phyloP scores from a whole-genome alignment of 2,797 vertebrate species.

The Mormyrus hasselquistii region DNA sequence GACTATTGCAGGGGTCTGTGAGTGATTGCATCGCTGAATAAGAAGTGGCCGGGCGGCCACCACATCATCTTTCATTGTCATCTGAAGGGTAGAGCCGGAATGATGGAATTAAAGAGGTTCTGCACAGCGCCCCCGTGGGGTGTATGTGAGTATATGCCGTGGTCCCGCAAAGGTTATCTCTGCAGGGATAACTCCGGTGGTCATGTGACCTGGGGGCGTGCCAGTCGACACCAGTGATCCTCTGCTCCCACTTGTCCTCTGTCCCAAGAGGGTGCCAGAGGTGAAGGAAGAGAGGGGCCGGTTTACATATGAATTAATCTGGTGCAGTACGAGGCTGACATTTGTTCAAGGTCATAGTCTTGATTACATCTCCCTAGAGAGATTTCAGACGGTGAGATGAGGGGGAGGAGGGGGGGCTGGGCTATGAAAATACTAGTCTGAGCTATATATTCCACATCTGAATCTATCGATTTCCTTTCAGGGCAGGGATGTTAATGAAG shows the following conservation, averaged over 20 bases:
- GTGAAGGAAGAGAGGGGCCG: not conserved
- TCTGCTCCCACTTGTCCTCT: not conserved
- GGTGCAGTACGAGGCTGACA: not conserved
- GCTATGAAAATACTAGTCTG: not conserved
- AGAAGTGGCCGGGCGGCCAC: not conserved
- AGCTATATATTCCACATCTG: not conserved
- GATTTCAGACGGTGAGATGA: not conserved
- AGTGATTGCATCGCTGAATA: not conserved
- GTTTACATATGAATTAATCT: constrained; percentile 21
- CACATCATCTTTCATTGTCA: not conserved
- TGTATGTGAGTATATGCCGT: too few relatives aligned
- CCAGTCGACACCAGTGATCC: not conserved
- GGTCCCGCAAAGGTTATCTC: not conserved
- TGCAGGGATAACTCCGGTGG: not conserved
- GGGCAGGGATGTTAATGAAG: not conserved
- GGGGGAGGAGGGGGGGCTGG: not conserved
- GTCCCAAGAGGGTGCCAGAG: not conserved
- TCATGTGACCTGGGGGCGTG: not conserved
- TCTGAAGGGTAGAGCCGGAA: not conserved
- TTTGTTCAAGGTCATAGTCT: constrained; percentile 24
- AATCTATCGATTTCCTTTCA: constrained; percentile 1
- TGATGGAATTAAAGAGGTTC: not conserved
- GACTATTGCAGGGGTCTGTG: not conserved
- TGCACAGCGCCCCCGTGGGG: not conserved
- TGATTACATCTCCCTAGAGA: constrained; percentile 21